Evolutionary conservation across 2,888 invertebrate species (phyloP).

Genomic region (Stomorhina lunata): DNA sequence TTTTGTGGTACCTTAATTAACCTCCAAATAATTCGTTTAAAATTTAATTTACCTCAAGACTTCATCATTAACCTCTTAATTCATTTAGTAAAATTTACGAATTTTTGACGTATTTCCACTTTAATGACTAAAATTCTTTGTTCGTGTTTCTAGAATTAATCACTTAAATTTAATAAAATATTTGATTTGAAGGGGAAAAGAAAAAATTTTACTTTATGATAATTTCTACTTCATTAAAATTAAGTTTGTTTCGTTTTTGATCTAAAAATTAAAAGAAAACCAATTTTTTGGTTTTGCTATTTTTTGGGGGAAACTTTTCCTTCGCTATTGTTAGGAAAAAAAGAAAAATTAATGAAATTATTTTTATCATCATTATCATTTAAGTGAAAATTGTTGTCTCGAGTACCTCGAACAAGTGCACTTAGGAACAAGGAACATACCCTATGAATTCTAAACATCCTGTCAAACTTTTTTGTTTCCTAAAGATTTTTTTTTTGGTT

Average conservation of each 20-base stretch:
- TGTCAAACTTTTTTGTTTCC: background rate
- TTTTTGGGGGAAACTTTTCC: background rate
- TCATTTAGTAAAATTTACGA: background rate
- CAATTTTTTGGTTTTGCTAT: background rate
- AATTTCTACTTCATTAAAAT: conserved; percentile 6
- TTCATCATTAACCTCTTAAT: too few relatives aligned
- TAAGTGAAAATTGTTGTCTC: conserved; percentile 5
- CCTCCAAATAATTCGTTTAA: too few relatives aligned
- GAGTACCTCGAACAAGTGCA: too few relatives aligned
- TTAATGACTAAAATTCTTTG: background rate
- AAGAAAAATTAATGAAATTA: background rate
- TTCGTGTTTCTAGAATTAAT: background rate
- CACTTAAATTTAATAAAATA: background rate
- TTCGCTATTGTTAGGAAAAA: background rate
- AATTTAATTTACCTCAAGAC: too few relatives aligned
- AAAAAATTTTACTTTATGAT: background rate
- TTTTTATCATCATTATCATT: conserved; percentile 7
- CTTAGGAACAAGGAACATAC: background rate
- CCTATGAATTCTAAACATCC: background rate
- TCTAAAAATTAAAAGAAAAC: background rate
- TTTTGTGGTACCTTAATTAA: too few relatives aligned
- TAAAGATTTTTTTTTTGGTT: background rate
- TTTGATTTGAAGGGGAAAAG: background rate
- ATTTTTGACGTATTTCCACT: background rate
- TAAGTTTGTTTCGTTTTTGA: background rate